A percentile compares a stretch with the other conserved stretches of the same genome.
Conservation (phyloP, 2,797 vertebrate species). For the Enteromius fasciolatus region DNA sequence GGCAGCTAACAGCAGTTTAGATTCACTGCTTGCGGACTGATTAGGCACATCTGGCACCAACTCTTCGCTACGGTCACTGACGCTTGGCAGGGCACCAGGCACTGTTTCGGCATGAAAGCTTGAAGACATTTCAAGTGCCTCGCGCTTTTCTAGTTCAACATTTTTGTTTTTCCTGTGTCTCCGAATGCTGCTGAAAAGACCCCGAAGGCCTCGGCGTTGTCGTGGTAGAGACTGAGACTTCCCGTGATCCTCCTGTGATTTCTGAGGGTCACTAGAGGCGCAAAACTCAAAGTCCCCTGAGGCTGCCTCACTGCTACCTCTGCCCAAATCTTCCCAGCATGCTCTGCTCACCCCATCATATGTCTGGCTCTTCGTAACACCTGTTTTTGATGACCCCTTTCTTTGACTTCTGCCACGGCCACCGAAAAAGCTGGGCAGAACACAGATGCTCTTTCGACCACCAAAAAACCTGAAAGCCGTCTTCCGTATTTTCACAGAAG, state of each 20-base stretch:
- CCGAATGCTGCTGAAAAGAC: slow-evolving; percentile 92
- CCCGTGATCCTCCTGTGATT: slow-evolving; percentile 65
- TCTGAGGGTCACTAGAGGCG: slow-evolving; percentile 57
- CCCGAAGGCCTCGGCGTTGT: slow-evolving; percentile 86
- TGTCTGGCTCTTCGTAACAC: slow-evolving; percentile 90
- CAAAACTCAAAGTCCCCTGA: slow-evolving; percentile 73
- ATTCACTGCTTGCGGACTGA: slow-evolving; percentile 60
- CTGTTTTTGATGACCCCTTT: slow-evolving; percentile 84
- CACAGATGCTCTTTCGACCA: slow-evolving; percentile 91
- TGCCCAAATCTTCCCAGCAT: slow-evolving; percentile 68
- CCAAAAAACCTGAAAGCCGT: slow-evolving; percentile 93
- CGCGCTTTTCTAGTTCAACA: slow-evolving; percentile 76
- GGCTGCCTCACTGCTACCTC: slow-evolving; percentile 62
- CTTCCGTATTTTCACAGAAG: slow-evolving; percentile 86
- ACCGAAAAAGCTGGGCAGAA: slow-evolving; percentile 92
- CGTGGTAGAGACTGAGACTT: slow-evolving; percentile 82
- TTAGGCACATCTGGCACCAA: slow-evolving; percentile 77
- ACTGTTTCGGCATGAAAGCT: slow-evolving; percentile 64
- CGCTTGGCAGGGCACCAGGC: slow-evolving; percentile 65
- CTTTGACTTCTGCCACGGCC: slow-evolving; percentile 83
- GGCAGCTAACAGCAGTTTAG: slow-evolving; percentile 46
- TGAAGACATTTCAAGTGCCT: slow-evolving; percentile 72
- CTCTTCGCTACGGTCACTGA: slow-evolving; percentile 53
- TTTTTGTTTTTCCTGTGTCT: slow-evolving; percentile 87
- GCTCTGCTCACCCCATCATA: slow-evolving; percentile 85